Evolutionary conservation across 2,797 vertebrate species (phyloP).

Genomic region (Sebastes reedi): DNA sequence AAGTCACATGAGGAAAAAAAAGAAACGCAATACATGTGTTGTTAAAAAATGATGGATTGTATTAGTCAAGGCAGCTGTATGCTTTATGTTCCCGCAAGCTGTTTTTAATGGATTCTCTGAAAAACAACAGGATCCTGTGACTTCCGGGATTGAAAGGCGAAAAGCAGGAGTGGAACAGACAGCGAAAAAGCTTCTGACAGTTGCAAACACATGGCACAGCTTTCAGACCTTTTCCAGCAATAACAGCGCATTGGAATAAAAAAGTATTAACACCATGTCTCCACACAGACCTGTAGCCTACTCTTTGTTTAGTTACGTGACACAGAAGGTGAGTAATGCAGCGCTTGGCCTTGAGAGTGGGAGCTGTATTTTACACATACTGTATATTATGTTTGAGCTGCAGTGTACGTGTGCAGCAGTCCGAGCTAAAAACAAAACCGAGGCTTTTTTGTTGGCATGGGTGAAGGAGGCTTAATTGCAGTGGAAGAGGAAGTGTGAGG

Average conservation of each 20-base stretch:
- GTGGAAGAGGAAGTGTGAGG: constrained; percentile 32
- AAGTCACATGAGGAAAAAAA: background rate
- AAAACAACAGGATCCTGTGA: constrained; percentile 35
- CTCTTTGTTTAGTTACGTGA: constrained; percentile 38
- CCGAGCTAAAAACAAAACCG: background rate
- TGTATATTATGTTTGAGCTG: background rate
- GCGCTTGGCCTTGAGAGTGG: constrained; percentile 54
- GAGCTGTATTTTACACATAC: constrained; percentile 21
- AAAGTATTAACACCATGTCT: constrained; percentile 21
- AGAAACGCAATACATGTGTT: background rate
- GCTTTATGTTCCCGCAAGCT: constrained; percentile 4
- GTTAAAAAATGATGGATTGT: constrained; percentile 13
- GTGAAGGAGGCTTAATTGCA: constrained; percentile 52
- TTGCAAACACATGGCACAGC: background rate
- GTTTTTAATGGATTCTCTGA: constrained; percentile 11
- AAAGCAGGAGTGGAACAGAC: background rate
- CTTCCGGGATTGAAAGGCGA: background rate
- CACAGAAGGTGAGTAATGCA: constrained; percentile 52
- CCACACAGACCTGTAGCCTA: constrained; percentile 1
- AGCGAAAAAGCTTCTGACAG: constrained; percentile 4
- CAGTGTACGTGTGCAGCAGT: constrained; percentile 2
- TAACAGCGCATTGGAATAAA: background rate
- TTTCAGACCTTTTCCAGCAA: constrained; percentile 27
- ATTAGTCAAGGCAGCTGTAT: background rate
- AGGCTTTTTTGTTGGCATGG: constrained; percentile 42